These are phyloP conservation scores for Apistogramma diplotaenia DNA, from an alignment of 2,113 vertebrate genomes.

Conservation along the genomic window DNA sequence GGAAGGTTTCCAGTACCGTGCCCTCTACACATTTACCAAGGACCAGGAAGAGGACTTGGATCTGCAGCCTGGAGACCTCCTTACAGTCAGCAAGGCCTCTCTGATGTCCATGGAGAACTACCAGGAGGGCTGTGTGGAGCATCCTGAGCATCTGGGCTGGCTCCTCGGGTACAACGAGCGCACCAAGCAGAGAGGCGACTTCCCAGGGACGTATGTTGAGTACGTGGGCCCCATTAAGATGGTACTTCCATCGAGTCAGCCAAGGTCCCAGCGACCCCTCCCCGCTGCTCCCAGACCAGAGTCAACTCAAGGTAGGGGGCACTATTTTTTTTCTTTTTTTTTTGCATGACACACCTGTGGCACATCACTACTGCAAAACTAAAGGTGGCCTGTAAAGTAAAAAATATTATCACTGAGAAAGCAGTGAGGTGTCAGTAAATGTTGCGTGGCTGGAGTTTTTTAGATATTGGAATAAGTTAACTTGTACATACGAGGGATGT, in stretches of 20 bases:
- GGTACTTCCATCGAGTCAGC: constrained; percentile 79
- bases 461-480: neutral
- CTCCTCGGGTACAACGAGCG: constrained; percentile 90
- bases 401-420: neutral
- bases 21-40: constrained; percentile 85
- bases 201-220: constrained; percentile 91
- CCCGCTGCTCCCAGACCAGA: constrained; percentile 82
- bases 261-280: constrained; percentile 85
- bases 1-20: constrained; percentile 90
- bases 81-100: constrained; percentile 87
- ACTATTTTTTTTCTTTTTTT: neutral
- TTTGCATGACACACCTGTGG: neutral
- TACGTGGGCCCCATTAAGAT: constrained; percentile 86
- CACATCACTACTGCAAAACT: neutral
- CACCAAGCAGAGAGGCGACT: constrained; percentile 91
- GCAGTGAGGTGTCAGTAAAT: neutral
- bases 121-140: constrained; percentile 84
- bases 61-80: constrained; percentile 84
- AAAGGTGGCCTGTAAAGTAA: neutral
- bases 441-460: neutral
- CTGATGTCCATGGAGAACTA: constrained; percentile 82
- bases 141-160: constrained; percentile 86
- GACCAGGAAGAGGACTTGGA: constrained; percentile 92
- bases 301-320: constrained; percentile 79
- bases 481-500: neutral